Evolutionary conservation across 2,797 vertebrate genomes (phyloP).

Genomic region (Steatocranus sp.): DNA sequence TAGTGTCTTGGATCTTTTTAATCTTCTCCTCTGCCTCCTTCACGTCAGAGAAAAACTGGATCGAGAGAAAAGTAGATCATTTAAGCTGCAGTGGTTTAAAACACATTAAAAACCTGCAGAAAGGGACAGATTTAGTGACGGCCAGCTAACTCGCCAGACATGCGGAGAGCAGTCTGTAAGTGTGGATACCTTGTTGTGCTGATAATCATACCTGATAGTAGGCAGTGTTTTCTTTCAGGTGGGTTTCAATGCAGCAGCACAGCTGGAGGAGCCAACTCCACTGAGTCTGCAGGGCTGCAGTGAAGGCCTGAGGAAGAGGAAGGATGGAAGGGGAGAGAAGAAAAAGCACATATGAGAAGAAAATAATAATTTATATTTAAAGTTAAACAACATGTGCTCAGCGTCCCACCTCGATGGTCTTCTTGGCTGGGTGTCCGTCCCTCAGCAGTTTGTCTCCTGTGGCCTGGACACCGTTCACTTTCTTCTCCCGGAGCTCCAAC

Average conservation of each 20-base stretch:
- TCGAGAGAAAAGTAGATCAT: rapidly evolving
- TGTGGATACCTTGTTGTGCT: background rate
- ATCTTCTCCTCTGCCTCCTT: conserved; percentile 84
- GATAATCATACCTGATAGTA: conserved; percentile 84
- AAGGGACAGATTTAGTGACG: rapidly evolving
- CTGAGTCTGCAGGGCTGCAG: conserved; percentile 90
- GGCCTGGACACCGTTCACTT: conserved; percentile 81
- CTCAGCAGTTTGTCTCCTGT: conserved; percentile 84
- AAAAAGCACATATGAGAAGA: background rate
- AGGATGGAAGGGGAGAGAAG: background rate
- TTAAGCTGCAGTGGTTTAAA: background rate
- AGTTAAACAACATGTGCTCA: background rate
- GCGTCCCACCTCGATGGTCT: conserved; percentile 81
- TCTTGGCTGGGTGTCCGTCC: conserved; percentile 83
- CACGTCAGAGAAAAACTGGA: conserved; percentile 86
- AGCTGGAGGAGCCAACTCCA: conserved; percentile 96
- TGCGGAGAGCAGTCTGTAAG: background rate
- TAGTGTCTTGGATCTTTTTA: conserved; percentile 82
- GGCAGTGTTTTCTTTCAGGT: conserved; percentile 89
- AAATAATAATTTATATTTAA: background rate
- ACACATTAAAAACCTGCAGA: background rate
- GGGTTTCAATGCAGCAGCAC: conserved; percentile 90
- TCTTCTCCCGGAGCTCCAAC: conserved; percentile 86
- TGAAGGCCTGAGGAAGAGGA: conserved; percentile 76
- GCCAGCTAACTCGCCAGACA: background rate